These are phyloP conservation scores for Nothoprocta perdicaria DNA, from an alignment of 2,113 vertebrate species.

Conservation along the genomic window DNA sequence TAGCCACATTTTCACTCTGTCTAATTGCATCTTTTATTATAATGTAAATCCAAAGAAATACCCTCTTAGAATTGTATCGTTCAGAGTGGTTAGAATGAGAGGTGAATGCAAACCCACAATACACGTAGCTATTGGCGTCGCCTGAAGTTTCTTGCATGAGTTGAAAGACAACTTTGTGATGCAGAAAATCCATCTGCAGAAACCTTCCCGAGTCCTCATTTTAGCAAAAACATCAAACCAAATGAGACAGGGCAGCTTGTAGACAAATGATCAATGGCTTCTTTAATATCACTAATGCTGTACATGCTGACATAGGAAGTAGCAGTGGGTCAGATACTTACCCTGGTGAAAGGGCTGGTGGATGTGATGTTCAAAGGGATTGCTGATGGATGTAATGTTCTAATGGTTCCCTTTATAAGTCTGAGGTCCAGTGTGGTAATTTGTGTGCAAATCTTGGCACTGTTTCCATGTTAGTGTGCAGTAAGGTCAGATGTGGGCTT, in stretches of 20 bases:
- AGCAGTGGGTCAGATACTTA: neutral
- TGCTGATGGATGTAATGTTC: neutral
- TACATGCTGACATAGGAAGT: fast-evolving
- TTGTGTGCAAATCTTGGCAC: neutral
- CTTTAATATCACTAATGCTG: neutral
- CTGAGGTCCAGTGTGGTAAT: neutral
- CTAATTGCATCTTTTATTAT: neutral
- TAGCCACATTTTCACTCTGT: neutral
- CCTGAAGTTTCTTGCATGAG: neutral
- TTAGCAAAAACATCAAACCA: neutral
- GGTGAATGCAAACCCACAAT: neutral
- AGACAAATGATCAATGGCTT: neutral
- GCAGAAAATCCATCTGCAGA: neutral
- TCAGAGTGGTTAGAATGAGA: neutral
- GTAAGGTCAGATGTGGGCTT: neutral
- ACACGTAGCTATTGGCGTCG: fast-evolving
- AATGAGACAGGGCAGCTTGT: neutral
- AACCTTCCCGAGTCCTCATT: neutral
- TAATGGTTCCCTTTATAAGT: neutral
- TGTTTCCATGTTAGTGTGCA: neutral
- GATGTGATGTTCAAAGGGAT: neutral
- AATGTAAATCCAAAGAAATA: neutral
- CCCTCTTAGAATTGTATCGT: neutral
- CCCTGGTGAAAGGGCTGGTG: neutral
- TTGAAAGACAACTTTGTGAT: neutral